Percentiles rank a stretch among this genome's conserved stretches.
These are phyloP conservation scores for Callionymus lyra DNA, from an alignment of 2,113 vertebrate species.

Conservation along the genomic window DNA sequence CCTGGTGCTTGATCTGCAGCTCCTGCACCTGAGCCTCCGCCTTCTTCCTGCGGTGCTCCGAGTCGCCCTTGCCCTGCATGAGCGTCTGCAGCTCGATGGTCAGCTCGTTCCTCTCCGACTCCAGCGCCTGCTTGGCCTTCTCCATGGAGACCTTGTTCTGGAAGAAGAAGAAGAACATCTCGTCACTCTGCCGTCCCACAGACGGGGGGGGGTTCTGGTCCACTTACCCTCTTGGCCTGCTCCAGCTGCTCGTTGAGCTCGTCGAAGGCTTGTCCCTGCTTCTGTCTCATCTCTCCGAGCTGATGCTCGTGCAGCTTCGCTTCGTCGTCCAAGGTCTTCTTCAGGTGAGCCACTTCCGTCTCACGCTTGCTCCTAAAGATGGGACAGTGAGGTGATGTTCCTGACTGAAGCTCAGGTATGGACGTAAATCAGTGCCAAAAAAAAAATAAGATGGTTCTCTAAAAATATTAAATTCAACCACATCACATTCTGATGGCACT, in stretches of 20 bases:
- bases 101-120: conserved; percentile 85
- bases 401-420: no score
- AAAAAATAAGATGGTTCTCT: background rate
- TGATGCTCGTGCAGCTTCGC: conserved; percentile 81
- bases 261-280: conserved; percentile 87
- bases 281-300: conserved; percentile 88
- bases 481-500: no score
- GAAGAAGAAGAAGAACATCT: background rate
- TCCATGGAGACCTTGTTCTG: conserved; percentile 93
- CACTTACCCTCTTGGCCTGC: conserved; percentile 85
- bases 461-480: background rate
- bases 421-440: background rate
- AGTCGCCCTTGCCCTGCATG: conserved; percentile 83
- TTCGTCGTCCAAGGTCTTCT: conserved; percentile 87
- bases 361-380: conserved; percentile 82
- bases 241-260: conserved; percentile 94
- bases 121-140: conserved; percentile 89
- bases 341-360: conserved; percentile 86
- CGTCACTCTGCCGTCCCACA: no score
- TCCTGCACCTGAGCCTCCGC: conserved; percentile 83
- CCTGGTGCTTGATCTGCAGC: conserved; percentile 80
- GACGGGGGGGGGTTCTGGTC: background rate
- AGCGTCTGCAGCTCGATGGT: conserved; percentile 84
- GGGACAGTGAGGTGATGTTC: background rate
- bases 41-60: conserved; percentile 91